Conservation (phyloP, 2,797 vertebrate genomes). For the Podargus strigoides region DNA sequence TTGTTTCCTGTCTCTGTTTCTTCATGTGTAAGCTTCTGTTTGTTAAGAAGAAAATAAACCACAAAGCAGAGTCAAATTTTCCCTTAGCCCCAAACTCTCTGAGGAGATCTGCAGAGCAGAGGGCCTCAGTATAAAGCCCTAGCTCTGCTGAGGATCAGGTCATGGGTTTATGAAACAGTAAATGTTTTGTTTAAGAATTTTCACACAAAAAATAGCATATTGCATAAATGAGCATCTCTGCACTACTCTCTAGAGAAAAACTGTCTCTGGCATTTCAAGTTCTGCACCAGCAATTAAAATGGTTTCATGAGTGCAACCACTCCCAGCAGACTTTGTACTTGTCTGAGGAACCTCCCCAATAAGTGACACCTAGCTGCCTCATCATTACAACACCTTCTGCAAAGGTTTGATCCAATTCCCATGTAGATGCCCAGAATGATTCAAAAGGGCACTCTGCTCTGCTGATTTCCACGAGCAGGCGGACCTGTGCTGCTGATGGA, state of each 20-base stretch:
- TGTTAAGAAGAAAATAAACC: neutral
- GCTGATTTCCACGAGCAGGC: rapidly evolving
- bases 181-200: neutral
- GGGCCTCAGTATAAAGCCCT: neutral
- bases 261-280: neutral
- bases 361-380: neutral
- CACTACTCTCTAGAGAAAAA: neutral
- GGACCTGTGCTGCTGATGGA: neutral
- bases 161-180: neutral
- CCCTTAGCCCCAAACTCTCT: neutral
- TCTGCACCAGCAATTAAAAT: neutral
- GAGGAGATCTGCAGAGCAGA: neutral
- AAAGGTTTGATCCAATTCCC: neutral
- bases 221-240: neutral
- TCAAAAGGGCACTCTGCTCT: neutral
- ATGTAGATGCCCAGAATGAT: neutral
- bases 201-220: neutral
- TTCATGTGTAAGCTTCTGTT: neutral
- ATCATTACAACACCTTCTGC: neutral
- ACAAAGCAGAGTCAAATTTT: neutral
- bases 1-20: neutral
- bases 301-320: neutral
- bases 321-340: conserved; percentile 9
- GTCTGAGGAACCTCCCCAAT: neutral
- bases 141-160: neutral